Evolutionary conservation across 30 jellyfish, hydroid and myxozoan species (phyloP).

Genomic region (Rhopilema esculentum): DNA sequence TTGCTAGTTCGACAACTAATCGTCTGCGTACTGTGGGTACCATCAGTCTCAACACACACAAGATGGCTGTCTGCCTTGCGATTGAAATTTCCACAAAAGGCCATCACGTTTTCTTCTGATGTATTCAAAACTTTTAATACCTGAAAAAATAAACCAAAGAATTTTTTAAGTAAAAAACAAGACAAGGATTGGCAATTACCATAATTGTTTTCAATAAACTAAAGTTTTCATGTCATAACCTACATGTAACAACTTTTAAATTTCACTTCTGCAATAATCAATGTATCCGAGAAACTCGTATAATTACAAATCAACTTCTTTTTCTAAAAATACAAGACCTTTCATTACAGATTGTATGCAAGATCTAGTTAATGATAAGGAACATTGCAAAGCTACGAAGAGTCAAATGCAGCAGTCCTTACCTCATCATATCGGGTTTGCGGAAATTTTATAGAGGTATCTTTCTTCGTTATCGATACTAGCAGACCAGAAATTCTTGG

Average conservation of each 20-base stretch:
- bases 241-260: too few species aligned
- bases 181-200: too few species aligned
- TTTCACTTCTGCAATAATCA: too few species aligned
- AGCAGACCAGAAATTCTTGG: conserved; percentile 92
- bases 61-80: conserved; percentile 90
- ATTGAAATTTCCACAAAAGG: conserved; percentile 83
- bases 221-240: too few species aligned
- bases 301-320: too few species aligned
- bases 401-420: too few species aligned
- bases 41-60: conserved; percentile 85
- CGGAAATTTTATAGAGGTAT: conserved; percentile 79
- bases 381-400: too few species aligned
- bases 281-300: too few species aligned
- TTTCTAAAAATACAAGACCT: too few species aligned
- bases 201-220: too few species aligned
- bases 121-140: conserved; percentile 79
- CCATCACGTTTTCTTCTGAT: conserved; percentile 87
- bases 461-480: conserved; percentile 77
- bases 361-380: too few species aligned
- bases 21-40: conserved; percentile 84
- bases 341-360: too few species aligned
- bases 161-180: neutral
- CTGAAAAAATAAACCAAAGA: conserved; percentile 7
- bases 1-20: conserved; percentile 48
- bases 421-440: conserved; percentile 97